These are phyloP conservation scores for Acanthurus leucopareius DNA, from an alignment of 2,797 vertebrate genomes.

Conservation along the genomic window DNA sequence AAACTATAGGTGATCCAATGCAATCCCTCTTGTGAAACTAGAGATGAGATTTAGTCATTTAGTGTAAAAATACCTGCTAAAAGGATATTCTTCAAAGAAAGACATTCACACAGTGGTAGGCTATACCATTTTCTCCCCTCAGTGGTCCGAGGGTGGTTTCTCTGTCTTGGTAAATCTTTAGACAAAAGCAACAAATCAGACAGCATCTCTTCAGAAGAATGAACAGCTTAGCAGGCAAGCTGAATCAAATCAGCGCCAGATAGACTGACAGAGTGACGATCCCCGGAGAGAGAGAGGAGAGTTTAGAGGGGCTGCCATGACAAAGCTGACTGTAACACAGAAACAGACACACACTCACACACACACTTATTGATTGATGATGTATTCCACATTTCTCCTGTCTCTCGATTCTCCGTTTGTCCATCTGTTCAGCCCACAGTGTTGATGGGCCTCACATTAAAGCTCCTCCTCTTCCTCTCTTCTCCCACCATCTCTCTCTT, in stretches of 20 bases:
- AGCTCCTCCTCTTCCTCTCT: conserved; percentile 60
- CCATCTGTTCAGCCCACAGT: conserved; percentile 62
- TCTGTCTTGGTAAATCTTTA: conserved; percentile 42
- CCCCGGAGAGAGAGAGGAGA: conserved; percentile 39
- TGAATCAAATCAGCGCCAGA: conserved; percentile 54
- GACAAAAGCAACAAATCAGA: conserved; percentile 51
- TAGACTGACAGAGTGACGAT: conserved; percentile 53
- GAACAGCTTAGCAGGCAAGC: conserved; percentile 60
- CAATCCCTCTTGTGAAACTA: not conserved
- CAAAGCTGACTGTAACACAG: conserved; percentile 48
- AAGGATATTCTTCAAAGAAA: not conserved
- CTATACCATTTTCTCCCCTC: conserved; percentile 1
- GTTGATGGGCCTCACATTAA: conserved; percentile 63
- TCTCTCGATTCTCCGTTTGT: conserved; percentile 49
- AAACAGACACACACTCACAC: conserved; percentile 21
- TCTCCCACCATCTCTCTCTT: conserved; percentile 26
- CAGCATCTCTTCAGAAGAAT: conserved; percentile 57
- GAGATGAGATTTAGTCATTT: not conserved
- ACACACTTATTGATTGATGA: conserved; percentile 44
- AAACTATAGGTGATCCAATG: not conserved
- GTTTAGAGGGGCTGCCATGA: conserved; percentile 49
- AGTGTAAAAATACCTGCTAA: not conserved
- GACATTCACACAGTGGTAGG: not conserved
- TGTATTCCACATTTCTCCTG: conserved; percentile 50
- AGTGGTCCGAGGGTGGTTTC: conserved; percentile 20